Percentiles rank a stretch among this genome's conserved stretches.
Conservation (phyloP, 2,888 invertebrate genomes). For the Trichacis sp. region DNA sequence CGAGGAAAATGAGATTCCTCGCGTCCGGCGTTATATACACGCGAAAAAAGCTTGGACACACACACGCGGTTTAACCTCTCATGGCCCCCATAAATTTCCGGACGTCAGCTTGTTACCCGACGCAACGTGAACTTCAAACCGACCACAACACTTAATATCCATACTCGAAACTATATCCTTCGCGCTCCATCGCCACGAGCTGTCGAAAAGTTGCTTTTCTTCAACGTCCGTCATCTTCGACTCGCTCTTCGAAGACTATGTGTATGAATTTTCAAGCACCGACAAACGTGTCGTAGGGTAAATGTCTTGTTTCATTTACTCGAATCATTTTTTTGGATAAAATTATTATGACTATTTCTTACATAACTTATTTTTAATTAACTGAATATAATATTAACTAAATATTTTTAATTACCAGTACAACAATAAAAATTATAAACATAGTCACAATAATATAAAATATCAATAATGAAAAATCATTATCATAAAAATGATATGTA, state of each 20-base stretch:
- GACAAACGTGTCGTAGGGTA: background rate
- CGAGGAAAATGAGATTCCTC: slow-evolving; percentile 24
- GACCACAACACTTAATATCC: slow-evolving; percentile 61
- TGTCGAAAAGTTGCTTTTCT: slow-evolving; percentile 24
- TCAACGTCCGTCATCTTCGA: slow-evolving; percentile 15
- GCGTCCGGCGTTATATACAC: slow-evolving; percentile 13
- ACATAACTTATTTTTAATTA: too few relatives aligned
- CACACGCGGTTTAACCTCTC: slow-evolving; percentile 58
- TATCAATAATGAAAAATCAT: too few relatives aligned
- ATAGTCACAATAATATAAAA: too few relatives aligned
- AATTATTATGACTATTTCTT: too few relatives aligned
- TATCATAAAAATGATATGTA: too few relatives aligned
- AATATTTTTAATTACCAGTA: too few relatives aligned
- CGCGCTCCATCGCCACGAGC: slow-evolving; percentile 30
- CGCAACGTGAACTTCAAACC: slow-evolving; percentile 60
- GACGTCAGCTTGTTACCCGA: slow-evolving; percentile 66
- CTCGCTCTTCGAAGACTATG: background rate
- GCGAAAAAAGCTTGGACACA: slow-evolving; percentile 9
- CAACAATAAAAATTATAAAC: too few relatives aligned
- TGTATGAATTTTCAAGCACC: background rate
- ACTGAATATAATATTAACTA: too few relatives aligned
- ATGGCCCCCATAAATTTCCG: slow-evolving; percentile 65
- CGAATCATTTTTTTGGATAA: too few relatives aligned
- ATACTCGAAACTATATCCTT: slow-evolving; percentile 40
- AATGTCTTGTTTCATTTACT: too few relatives aligned